Percentiles rank a stretch among this genome's conserved stretches.
Conservation (phyloP, 2,797 vertebrate genomes). For the Sternotherus odoratus region DNA sequence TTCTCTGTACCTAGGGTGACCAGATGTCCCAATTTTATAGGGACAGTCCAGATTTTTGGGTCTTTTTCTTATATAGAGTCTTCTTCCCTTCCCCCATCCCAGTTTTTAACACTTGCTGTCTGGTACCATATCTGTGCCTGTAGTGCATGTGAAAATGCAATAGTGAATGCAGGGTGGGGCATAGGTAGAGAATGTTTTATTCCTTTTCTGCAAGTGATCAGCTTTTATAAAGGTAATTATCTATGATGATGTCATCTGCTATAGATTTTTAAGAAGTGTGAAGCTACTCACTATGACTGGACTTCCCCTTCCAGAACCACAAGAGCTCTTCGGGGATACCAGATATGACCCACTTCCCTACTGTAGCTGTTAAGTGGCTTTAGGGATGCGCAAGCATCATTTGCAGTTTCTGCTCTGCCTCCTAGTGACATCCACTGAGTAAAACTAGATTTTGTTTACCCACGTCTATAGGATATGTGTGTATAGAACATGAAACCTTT, state of each 20-base stretch:
- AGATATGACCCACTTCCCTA: background rate
- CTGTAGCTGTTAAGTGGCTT: background rate
- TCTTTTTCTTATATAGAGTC: too few relatives aligned
- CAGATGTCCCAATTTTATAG: too few relatives aligned
- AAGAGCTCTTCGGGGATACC: background rate
- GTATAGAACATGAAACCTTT: background rate
- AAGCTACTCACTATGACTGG: accelerated
- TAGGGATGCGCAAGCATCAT: background rate
- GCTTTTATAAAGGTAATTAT: background rate
- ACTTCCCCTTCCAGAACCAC: background rate
- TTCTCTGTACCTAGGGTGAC: too few relatives aligned
- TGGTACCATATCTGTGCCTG: background rate
- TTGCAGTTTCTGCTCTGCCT: background rate
- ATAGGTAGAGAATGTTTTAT: background rate
- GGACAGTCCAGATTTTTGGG: too few relatives aligned
- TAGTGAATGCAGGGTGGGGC: background rate
- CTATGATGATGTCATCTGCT: background rate
- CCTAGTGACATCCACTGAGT: background rate
- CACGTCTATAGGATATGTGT: background rate
- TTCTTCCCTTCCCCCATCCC: too few relatives aligned
- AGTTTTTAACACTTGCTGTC: too few relatives aligned
- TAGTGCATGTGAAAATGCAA: background rate
- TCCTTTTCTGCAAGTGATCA: background rate
- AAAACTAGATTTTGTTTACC: background rate
- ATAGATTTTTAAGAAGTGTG: accelerated